A percentile compares a stretch with the other conserved stretches of the same genome.
phyloP scores from a whole-genome alignment of 2,113 vertebrate genomes.

The Opisthocomus hoazin region DNA sequence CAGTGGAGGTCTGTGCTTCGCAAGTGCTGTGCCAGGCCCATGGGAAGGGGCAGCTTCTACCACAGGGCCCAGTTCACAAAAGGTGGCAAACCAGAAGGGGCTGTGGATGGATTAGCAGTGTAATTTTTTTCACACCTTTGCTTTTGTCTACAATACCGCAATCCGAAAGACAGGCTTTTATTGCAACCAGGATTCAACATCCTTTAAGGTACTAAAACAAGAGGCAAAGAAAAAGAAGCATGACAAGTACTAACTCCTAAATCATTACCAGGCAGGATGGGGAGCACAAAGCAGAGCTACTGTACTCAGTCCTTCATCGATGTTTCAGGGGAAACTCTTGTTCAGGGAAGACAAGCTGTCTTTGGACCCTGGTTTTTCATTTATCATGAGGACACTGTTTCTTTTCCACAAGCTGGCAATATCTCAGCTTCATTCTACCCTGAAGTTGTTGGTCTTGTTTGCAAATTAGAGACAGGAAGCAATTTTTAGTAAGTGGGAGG shows the following conservation, averaged over 20 bases:
- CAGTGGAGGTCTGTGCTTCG: not conserved
- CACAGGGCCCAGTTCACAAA: not conserved
- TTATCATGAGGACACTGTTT: not conserved
- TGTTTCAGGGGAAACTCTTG: not conserved
- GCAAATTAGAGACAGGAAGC: not conserved
- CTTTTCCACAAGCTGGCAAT: not conserved
- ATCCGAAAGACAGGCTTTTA: not conserved
- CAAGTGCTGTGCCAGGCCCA: accelerated
- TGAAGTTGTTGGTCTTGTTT: not conserved
- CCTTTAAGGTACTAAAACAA: not conserved
- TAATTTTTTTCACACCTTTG: not conserved
- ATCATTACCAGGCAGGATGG: not conserved
- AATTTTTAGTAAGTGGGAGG: not conserved
- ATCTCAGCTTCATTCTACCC: not conserved
- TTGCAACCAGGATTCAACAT: not conserved
- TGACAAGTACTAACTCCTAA: not conserved
- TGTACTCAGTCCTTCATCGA: not conserved
- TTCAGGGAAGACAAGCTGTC: not conserved
- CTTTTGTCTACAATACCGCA: not conserved
- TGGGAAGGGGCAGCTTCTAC: not conserved
- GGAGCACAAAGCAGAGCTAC: not conserved
- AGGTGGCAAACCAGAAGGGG: not conserved
- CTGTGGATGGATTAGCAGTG: not conserved
- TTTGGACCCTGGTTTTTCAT: not conserved
- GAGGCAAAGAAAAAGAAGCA: not conserved